Percentiles rank a stretch among this genome's conserved stretches.
phyloP scores from a whole-genome alignment of 2,888 invertebrate genomes.

The Eumerus sabulonum region DNA sequence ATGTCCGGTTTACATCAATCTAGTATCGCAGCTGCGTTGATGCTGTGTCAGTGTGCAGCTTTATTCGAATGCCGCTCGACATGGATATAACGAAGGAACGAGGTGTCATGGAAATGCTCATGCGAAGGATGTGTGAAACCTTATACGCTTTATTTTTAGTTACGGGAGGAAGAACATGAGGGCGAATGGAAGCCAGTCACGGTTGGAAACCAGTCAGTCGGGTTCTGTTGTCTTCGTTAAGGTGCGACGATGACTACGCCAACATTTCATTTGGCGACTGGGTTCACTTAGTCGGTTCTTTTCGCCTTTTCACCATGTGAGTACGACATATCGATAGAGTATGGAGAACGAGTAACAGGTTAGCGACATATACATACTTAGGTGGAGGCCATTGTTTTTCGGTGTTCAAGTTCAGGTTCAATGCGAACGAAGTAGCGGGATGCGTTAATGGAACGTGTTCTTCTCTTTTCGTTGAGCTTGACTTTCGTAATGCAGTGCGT shows the following conservation, averaged over 20 bases:
- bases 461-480: no score
- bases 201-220: constrained; percentile 2
- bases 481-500: no score
- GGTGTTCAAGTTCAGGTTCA: constrained; percentile 17
- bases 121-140: not conserved
- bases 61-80: no score
- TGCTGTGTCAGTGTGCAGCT: no score
- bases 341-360: no score
- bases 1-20: constrained; percentile 19
- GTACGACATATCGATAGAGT: no score
- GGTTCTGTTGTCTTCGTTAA: not conserved
- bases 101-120: constrained; percentile 6
- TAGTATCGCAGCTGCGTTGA: not conserved
- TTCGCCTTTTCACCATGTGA: no score
- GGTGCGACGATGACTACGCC: not conserved
- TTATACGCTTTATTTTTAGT: constrained; percentile 1
- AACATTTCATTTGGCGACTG: not conserved
- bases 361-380: no score
- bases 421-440: not conserved
- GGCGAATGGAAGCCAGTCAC: not conserved
- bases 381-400: constrained; percentile 1
- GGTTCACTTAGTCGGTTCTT: no score
- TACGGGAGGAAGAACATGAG: not conserved
- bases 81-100: no score
- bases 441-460: constrained; percentile 4